These are phyloP conservation scores for Hormiphora californensis DNA, from an alignment of 37 sponge, comb jelly and placozoan species.

Conservation along the genomic window DNA sequence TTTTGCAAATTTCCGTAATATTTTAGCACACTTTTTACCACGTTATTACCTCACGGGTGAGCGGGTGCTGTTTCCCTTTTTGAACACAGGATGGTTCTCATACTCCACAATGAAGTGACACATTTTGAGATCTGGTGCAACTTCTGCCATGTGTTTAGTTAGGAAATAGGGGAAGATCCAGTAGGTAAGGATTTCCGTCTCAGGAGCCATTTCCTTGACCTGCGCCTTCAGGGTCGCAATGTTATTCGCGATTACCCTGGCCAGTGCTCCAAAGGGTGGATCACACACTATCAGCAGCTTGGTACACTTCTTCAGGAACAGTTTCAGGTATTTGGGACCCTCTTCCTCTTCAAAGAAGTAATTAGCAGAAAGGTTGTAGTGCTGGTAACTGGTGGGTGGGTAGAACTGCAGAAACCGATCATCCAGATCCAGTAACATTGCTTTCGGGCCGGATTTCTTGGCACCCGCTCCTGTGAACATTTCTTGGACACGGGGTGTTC, in stretches of 20 bases:
- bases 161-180: constrained; percentile 51
- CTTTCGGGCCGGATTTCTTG: constrained; percentile 44
- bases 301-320: constrained; percentile 22
- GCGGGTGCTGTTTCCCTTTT: not conserved
- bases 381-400: constrained; percentile 31
- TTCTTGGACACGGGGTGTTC: constrained; percentile 27
- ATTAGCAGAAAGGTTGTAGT: constrained; percentile 34
- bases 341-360: constrained; percentile 52
- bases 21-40: no score
- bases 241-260: not conserved
- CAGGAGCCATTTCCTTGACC: constrained; percentile 17
- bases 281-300: not conserved
- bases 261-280: constrained; percentile 38
- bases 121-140: constrained; percentile 10
- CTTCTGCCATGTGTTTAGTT: constrained; percentile 18
- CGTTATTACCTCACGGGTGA: no score
- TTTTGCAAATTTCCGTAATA: no score
- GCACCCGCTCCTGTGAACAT: constrained; percentile 7
- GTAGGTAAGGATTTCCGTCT: not conserved
- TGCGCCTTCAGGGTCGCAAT: not conserved
- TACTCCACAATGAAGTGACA: constrained; percentile 49
- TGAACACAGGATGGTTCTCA: constrained; percentile 51
- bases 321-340: constrained; percentile 18
- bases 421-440: constrained; percentile 46
- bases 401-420: constrained; percentile 32